Evolutionary conservation across 2,797 vertebrate species (phyloP).

Genomic region (Geotrypetes seraphini): DNA sequence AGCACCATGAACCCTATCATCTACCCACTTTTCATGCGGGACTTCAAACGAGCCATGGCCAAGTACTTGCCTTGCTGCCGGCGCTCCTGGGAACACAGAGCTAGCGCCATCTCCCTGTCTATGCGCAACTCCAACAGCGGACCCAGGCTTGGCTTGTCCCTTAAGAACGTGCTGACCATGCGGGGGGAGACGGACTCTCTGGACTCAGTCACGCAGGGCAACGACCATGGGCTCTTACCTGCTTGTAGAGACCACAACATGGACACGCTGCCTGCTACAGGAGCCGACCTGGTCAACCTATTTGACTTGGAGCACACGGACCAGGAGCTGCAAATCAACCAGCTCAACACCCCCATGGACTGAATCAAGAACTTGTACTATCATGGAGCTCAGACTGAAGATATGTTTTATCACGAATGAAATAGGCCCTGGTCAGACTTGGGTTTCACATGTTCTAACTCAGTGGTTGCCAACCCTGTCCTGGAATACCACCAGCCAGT

Average conservation of each 20-base stretch:
- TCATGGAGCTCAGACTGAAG: too few species aligned
- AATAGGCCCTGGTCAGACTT: too few species aligned
- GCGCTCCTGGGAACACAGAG: slow-evolving; percentile 35
- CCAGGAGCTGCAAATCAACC: slow-evolving; percentile 49
- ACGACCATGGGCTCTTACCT: slow-evolving; percentile 17
- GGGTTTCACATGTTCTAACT: too few species aligned
- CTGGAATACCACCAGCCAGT: too few species aligned
- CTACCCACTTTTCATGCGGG: slow-evolving; percentile 94
- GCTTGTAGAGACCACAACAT: neutral
- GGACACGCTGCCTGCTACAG: slow-evolving; percentile 32
- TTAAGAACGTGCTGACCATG: slow-evolving; percentile 45
- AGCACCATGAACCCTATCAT: slow-evolving; percentile 98
- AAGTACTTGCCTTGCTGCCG: slow-evolving; percentile 75
- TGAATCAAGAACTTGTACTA: too few species aligned
- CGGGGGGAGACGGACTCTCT: slow-evolving; percentile 55
- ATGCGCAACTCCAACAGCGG: slow-evolving; percentile 84
- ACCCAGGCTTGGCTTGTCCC: slow-evolving; percentile 32
- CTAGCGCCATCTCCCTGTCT: slow-evolving; percentile 75
- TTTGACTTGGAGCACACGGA: slow-evolving; percentile 46
- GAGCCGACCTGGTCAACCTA: slow-evolving; percentile 50
- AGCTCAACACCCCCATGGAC: slow-evolving; percentile 52
- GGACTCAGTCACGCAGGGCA: slow-evolving; percentile 45
- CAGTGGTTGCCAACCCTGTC: too few species aligned
- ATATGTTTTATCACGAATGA: too few species aligned
- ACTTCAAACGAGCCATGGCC: slow-evolving; percentile 90